Evolutionary conservation across 1,140 invertebrate species (phyloP).

Genomic region (Drosophila jambulina): DNA sequence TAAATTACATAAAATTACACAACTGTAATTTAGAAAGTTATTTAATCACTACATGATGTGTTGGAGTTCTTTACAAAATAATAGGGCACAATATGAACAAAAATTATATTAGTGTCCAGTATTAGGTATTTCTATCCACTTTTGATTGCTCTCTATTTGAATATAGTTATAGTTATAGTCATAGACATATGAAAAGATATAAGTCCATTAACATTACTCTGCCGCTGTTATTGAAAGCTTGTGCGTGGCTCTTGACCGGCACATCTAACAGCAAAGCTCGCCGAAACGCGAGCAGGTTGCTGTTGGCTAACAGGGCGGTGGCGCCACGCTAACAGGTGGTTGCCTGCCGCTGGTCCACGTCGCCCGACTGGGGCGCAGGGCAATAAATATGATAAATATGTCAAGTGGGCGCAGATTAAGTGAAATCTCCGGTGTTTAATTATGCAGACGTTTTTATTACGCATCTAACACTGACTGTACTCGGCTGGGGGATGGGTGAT

Average conservation of each 20-base stretch:
- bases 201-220: background rate
- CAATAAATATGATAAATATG: conserved; percentile 56
- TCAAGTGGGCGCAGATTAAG: conserved; percentile 49
- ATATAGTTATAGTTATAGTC: too few relatives aligned
- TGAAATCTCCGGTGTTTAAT: conserved; percentile 55
- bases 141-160: too few relatives aligned
- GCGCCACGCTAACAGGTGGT: conserved; percentile 67
- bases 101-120: too few relatives aligned
- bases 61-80: too few relatives aligned
- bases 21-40: too few relatives aligned
- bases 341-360: conserved; percentile 50
- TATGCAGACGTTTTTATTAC: conserved; percentile 70
- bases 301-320: conserved; percentile 47
- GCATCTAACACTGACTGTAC: conserved; percentile 56
- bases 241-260: background rate
- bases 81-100: too few relatives aligned
- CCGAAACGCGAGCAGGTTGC: conserved; percentile 1
- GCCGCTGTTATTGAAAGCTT: conserved; percentile 7
- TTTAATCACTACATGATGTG: too few relatives aligned
- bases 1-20: too few relatives aligned
- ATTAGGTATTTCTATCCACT: background rate
- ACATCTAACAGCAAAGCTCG: conserved; percentile 39
- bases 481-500: conserved; percentile 28
- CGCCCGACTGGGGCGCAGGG: conserved; percentile 5
- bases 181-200: background rate